Percentiles rank a stretch among this genome's conserved stretches.
Evolutionary conservation across 2,113 vertebrate species (phyloP).

Genomic region (Ptychochromis oligacanthus): DNA sequence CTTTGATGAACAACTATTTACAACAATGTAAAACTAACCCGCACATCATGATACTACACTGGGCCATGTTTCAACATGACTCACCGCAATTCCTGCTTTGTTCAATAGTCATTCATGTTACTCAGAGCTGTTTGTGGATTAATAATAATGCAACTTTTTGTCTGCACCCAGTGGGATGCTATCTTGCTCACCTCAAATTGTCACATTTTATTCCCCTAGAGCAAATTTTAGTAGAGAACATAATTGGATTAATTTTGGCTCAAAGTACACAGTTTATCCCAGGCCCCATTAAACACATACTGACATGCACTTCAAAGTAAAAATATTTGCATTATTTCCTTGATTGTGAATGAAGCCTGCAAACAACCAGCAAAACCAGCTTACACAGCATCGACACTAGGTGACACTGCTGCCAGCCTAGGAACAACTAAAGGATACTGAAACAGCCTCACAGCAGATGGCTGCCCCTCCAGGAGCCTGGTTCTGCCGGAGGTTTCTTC

Average conservation of each 20-base stretch:
- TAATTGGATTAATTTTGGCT: background rate
- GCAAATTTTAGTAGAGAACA: background rate
- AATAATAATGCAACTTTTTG: slow-evolving; percentile 22
- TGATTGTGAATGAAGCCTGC: background rate
- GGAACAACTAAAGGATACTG: background rate
- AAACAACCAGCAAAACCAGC: background rate
- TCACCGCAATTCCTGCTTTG: slow-evolving; percentile 45
- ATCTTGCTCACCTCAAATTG: background rate
- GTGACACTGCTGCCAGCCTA: background rate
- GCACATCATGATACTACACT: slow-evolving; percentile 54
- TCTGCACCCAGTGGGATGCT: slow-evolving; percentile 14
- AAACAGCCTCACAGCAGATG: background rate
- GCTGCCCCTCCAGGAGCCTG: too few species aligned
- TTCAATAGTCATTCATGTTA: slow-evolving; percentile 32
- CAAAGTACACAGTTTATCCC: background rate
- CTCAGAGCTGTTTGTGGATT: slow-evolving; percentile 33
- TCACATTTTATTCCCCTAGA: background rate
- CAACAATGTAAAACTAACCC: slow-evolving; percentile 69
- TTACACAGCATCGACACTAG: too few species aligned
- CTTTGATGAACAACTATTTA: slow-evolving; percentile 77
- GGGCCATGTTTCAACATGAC: slow-evolving; percentile 55
- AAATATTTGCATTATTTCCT: background rate
- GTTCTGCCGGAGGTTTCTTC: too few species aligned
- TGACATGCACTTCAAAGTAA: background rate
- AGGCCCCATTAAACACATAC: background rate